phyloP scores from a whole-genome alignment of 1,140 invertebrate species.

The Monomorium pharaonis region DNA sequence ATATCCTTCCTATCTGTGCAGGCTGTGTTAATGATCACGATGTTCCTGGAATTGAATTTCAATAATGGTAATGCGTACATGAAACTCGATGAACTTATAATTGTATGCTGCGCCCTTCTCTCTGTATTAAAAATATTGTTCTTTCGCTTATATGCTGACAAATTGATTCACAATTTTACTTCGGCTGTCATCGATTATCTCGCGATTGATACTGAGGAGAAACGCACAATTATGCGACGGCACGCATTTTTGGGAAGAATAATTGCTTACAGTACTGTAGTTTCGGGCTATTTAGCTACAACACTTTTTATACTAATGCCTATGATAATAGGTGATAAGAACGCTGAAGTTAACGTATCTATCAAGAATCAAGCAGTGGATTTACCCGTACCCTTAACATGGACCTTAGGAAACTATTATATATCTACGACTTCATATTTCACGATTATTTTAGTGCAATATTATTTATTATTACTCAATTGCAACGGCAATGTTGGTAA shows the following conservation, averaged over 20 bases:
- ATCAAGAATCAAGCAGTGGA: not conserved
- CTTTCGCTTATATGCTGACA: not conserved
- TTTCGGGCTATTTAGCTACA: not conserved
- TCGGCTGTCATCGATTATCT: conserved; percentile 54
- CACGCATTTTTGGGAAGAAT: conserved; percentile 47
- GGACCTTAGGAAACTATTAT: not conserved
- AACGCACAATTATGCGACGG: not conserved
- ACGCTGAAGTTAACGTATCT: not conserved
- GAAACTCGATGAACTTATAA: conserved; percentile 21
- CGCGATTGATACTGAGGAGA: not conserved
- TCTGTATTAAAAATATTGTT: conserved; percentile 12
- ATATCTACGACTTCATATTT: not conserved
- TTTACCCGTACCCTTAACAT: conserved; percentile 37
- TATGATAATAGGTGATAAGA: not conserved
- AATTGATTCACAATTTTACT: conserved; percentile 34
- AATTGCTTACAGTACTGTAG: not conserved
- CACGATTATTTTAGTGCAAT: not conserved
- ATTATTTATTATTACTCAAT: not conserved
- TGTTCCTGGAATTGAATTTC: conserved; percentile 19
- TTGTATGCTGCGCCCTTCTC: conserved; percentile 18
- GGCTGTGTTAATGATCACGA: not conserved
- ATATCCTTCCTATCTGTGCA: conserved; percentile 9
- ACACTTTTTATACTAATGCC: not conserved
- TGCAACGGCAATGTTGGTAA: conserved; percentile 51
- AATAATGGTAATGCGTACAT: not conserved